Evolutionary conservation across 2,888 invertebrate genomes (phyloP).

Genomic region (Nomada ferruginata): DNA sequence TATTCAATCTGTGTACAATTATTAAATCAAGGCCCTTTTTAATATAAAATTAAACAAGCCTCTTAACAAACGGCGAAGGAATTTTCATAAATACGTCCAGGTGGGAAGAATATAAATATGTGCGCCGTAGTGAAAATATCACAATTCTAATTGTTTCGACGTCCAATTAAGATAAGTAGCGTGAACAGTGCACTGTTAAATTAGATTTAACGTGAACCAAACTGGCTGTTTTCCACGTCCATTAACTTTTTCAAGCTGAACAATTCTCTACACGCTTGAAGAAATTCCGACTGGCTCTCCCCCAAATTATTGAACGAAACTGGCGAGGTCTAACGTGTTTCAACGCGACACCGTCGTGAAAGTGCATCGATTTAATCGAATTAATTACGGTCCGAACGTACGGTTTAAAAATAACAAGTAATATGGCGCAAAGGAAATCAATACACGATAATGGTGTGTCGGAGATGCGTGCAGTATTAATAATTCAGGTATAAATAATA

Average conservation of each 20-base stretch:
- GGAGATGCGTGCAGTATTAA: constrained; percentile 42
- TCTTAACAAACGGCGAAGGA: no score
- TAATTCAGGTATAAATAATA: constrained; percentile 56
- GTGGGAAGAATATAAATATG: no score
- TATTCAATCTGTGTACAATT: no score
- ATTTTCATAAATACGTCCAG: no score
- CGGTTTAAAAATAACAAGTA: constrained; percentile 57
- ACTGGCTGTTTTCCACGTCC: neutral
- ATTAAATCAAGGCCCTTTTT: no score
- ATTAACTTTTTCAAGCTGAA: neutral
- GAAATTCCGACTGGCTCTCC: neutral
- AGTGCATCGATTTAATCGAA: constrained; percentile 54
- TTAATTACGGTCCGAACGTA: constrained; percentile 52
- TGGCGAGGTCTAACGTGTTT: constrained; percentile 8
- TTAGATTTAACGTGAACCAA: neutral
- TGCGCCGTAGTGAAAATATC: neutral
- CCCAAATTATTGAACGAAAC: constrained; percentile 14
- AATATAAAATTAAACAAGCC: no score
- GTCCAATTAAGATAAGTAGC: constrained; percentile 1
- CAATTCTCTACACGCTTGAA: neutral
- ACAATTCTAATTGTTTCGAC: constrained; percentile 4
- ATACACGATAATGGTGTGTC: constrained; percentile 48
- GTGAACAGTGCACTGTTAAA: neutral
- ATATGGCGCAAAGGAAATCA: constrained; percentile 48
- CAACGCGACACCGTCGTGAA: constrained; percentile 19